Evolutionary conservation across 2,113 vertebrate genomes (phyloP).

Genomic region (Motacilla alba): DNA sequence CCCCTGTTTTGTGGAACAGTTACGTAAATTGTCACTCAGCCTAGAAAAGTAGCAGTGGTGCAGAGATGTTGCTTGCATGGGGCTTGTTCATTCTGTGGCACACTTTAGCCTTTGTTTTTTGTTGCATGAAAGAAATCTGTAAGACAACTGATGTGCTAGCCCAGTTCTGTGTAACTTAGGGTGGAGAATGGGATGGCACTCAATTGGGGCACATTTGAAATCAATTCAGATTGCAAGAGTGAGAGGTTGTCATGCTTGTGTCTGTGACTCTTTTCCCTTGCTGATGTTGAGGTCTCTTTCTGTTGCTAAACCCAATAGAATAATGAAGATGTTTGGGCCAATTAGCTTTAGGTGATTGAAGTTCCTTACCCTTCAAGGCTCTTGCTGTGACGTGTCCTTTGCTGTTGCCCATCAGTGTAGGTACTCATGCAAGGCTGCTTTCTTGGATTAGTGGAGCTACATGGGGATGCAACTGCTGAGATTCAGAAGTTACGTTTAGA

Average conservation of each 20-base stretch:
- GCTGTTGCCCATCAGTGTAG: background rate
- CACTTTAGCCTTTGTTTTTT: background rate
- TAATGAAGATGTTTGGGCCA: background rate
- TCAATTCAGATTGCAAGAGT: background rate
- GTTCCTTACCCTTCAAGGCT: fast-evolving
- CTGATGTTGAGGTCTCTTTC: background rate
- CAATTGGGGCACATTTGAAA: background rate
- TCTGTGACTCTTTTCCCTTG: background rate
- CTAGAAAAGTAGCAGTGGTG: background rate
- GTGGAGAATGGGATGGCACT: background rate
- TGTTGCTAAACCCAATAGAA: background rate
- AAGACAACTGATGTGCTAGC: background rate
- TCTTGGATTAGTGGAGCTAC: background rate
- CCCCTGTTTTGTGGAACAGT: background rate
- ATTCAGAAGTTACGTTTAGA: background rate
- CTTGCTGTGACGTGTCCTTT: background rate
- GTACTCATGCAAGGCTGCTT: background rate
- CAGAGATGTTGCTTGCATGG: background rate
- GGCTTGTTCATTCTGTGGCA: background rate
- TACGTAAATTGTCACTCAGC: background rate
- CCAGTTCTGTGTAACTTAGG: fast-evolving
- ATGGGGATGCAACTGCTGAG: background rate
- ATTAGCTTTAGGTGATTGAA: background rate
- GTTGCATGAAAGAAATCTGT: background rate
- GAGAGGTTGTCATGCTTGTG: background rate